Base-by-base conservation (phyloP, 2,888 invertebrate species). In the Mesochorus sp. region DNA sequence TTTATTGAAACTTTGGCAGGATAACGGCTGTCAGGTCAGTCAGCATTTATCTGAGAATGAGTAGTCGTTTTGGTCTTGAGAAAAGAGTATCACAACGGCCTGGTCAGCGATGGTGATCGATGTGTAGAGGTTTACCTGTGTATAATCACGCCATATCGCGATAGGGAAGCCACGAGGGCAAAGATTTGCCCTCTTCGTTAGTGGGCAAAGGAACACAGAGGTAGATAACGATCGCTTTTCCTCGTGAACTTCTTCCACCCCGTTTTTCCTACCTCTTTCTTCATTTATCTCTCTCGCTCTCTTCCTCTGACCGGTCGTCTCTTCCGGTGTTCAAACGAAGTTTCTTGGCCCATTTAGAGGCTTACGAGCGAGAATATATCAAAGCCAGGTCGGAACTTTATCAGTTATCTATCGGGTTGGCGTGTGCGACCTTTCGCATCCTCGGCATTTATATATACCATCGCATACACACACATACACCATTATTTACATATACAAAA, bases 381-480 rank as follows among this genome's bases (percentile, higher is more conserved):
- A 84, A 85, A 85, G 84, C 84, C 82, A 83, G 85, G 85, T 85
- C 84, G 85, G 68, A 82, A 80, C 84, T 82, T 84, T 88, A 88
- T 88, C 88, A 85, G 87, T 83, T 85, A 84, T 84, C 86, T 84
- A 86, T 86, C 87, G 84, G 73, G 78, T 82, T 87, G 83, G 86
- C 86, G 86, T n/a, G n/a, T 88, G 85, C 87, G 87, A 88, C 87
- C 88, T 88, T 88, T 87, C 80, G 83, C 83, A 87, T 86, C 84
- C 85, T 77, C 37, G 53, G 61, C 77, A 81, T 76, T 83, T 80
- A n/a, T n/a, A n/a, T n/a, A n/a, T n/a, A 81, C 82, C 55, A 74
- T 76, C 77, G 75, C 62, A 14, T 8, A 37, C 42, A 51, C 49
- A 67, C 39, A 71, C 24, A 61, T 42, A 24, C 57, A 42, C 39